Evolutionary conservation across 2,113 vertebrate genomes (phyloP).

Genomic region (Macroglossus sobrinus): DNA sequence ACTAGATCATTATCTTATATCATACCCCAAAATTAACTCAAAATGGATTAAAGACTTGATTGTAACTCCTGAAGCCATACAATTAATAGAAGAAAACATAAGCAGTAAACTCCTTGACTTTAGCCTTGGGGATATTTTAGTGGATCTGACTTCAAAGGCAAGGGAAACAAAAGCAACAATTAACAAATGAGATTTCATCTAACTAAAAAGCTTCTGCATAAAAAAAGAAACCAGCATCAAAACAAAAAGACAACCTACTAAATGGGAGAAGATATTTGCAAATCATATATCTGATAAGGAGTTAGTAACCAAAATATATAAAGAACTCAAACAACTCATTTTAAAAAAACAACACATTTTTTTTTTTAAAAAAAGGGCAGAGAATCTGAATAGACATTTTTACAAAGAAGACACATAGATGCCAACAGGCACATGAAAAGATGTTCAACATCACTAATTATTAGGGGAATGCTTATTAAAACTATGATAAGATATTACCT

Average conservation of each 20-base stretch:
- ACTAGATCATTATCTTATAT: not conserved
- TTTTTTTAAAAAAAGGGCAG: not conserved
- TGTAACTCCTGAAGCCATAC: not conserved
- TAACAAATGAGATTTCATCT: too few species aligned
- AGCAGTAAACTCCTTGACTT: not conserved
- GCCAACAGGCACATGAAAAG: not conserved
- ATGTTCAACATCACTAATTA: not conserved
- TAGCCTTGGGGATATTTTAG: not conserved
- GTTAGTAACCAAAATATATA: not conserved
- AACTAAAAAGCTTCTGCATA: not conserved
- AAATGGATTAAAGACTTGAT: not conserved
- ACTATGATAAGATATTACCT: not conserved
- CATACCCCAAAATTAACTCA: not conserved
- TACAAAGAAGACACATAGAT: not conserved
- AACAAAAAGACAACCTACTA: not conserved
- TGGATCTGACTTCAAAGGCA: not conserved
- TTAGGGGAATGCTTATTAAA: not conserved
- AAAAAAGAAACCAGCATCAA: not conserved
- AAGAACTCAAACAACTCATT: not conserved
- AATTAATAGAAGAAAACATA: not conserved
- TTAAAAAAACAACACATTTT: not conserved
- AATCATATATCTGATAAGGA: not conserved
- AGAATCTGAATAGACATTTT: not conserved
- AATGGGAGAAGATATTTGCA: not conserved
- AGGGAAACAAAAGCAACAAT: not conserved